Evolutionary conservation across 2,888 invertebrate species (phyloP).

Genomic region (Zhengitettix transpicula): DNA sequence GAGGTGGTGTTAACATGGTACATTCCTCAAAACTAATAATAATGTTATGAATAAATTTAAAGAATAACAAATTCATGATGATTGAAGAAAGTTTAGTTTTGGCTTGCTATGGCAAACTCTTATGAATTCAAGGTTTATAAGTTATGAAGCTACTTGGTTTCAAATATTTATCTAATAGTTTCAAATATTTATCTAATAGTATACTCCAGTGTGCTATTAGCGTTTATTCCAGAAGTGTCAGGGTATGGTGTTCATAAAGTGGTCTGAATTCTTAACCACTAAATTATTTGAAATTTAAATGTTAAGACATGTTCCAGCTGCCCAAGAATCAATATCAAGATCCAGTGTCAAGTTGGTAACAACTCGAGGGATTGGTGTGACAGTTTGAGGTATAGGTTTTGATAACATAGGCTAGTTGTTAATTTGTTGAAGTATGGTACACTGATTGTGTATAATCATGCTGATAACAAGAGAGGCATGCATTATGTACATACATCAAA

Average conservation of each 20-base stretch:
- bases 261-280: constrained; percentile 7
- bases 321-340: not conserved
- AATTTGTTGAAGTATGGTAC: not conserved
- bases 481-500: not conserved
- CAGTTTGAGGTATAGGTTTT: constrained; percentile 1
- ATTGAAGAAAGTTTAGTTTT: too few relatives aligned
- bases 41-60: too few relatives aligned
- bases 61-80: too few relatives aligned
- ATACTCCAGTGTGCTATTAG: too few relatives aligned
- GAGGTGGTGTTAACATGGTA: too few relatives aligned
- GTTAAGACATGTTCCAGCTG: not conserved
- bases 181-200: too few relatives aligned
- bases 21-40: too few relatives aligned
- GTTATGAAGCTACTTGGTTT: too few relatives aligned
- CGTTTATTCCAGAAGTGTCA: not conserved
- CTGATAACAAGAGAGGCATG: constrained; percentile 5
- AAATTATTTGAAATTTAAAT: not conserved
- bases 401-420: constrained; percentile 1
- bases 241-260: constrained; percentile 14
- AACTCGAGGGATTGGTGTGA: not conserved
- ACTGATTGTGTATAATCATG: not conserved
- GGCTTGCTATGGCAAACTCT: too few relatives aligned
- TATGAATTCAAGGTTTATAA: too few relatives aligned
- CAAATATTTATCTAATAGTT: too few relatives aligned
- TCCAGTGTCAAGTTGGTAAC: not conserved